These are phyloP conservation scores for Scomber scombrus DNA, from an alignment of 2,113 vertebrate genomes.

Conservation along the genomic window DNA sequence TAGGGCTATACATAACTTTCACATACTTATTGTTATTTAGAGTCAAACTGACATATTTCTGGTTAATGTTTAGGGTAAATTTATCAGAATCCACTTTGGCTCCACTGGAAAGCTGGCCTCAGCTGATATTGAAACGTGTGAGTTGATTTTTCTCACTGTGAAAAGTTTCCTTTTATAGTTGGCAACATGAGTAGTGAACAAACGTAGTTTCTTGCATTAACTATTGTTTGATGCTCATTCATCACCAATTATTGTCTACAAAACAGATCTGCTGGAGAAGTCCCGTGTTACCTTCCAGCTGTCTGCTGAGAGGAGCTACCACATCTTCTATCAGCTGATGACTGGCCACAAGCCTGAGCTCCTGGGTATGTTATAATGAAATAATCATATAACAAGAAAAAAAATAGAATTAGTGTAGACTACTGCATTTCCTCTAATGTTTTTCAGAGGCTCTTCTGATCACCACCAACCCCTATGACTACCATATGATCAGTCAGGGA, in stretches of 20 bases:
- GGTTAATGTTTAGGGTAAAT: constrained; percentile 86
- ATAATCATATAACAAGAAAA: background rate
- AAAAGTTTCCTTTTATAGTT: background rate
- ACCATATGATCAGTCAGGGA: constrained; percentile 80
- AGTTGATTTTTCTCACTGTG: constrained; percentile 66
- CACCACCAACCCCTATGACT: constrained; percentile 81
- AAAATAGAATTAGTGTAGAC: background rate
- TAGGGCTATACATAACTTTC: background rate
- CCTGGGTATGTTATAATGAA: constrained; percentile 63
- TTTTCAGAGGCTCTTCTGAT: constrained; percentile 78
- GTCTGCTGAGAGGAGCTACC: constrained; percentile 86
- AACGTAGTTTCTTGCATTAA: background rate
- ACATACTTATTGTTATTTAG: background rate
- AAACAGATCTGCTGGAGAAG: constrained; percentile 82
- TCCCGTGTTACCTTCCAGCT: constrained; percentile 81
- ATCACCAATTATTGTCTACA: background rate
- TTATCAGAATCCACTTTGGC: constrained; percentile 94
- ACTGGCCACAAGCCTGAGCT: constrained; percentile 84
- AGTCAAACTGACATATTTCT: constrained; percentile 20
- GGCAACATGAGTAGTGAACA: background rate
- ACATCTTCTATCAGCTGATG: constrained; percentile 85
- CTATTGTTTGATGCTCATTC: background rate
- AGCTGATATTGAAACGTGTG: constrained; percentile 97
- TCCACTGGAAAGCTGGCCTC: constrained; percentile 92
- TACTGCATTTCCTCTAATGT: background rate